These are phyloP conservation scores for Rhinoraja longicauda DNA, from an alignment of 2,797 vertebrate species.

Conservation along the genomic window DNA sequence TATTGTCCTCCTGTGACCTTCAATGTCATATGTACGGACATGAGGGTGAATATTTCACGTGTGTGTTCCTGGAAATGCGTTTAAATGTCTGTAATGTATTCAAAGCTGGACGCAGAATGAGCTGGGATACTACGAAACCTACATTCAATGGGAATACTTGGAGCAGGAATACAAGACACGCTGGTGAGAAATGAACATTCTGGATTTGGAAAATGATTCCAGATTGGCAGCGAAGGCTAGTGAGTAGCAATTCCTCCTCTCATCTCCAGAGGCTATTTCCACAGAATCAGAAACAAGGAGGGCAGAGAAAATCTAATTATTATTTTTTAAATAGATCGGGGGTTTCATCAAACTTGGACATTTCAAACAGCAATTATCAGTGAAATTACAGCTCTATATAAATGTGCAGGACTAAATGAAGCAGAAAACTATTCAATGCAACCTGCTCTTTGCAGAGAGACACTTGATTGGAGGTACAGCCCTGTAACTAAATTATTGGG, in stretches of 20 bases:
- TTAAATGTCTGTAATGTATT: neutral
- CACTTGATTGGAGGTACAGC: neutral
- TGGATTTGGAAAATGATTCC: neutral
- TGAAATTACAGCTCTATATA: neutral
- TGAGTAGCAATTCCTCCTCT: neutral
- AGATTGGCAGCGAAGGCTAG: neutral
- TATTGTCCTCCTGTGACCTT: neutral
- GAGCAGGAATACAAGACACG: neutral
- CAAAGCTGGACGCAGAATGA: neutral
- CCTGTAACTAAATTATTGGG: neutral
- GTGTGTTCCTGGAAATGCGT: neutral
- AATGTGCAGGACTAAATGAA: neutral
- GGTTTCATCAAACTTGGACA: neutral
- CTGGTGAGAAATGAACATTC: neutral
- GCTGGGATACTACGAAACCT: neutral
- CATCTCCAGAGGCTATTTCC: neutral
- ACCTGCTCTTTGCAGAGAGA: neutral
- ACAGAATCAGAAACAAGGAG: neutral
- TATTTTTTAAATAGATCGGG: neutral
- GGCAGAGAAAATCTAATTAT: neutral
- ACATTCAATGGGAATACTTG: neutral
- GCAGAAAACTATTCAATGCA: neutral
- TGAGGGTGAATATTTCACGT: neutral
- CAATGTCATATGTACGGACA: neutral
- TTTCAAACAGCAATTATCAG: conserved; percentile 21